Base-by-base conservation (phyloP, 2,113 vertebrate species). In the Paramisgurnus dabryanus region DNA sequence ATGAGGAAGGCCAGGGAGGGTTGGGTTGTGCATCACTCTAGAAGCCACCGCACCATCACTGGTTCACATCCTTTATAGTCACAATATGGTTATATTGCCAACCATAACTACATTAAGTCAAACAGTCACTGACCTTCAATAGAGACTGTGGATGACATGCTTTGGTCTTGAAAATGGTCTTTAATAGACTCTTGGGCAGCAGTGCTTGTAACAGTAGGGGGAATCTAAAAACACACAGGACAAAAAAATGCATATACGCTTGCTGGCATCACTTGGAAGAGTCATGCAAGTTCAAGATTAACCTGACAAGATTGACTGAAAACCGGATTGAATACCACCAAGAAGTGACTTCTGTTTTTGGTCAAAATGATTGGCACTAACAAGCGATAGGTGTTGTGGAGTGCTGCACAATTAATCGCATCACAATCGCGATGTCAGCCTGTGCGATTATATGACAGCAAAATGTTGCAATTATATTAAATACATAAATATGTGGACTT, bases 121-220 rank as follows among this genome's bases (percentile, higher is more conserved):
- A 67, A 45, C n/a, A 67, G 41, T 67, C 66, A 22, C 41, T 47
- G 66, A 67, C 41, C 66, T 67, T 47, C 41, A 47, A 22, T 22
- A 47, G 41, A 67, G n/a, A 47, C 66, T 67, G 41, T 67, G 66
- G 66, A 67, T 67, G 41, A 67, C 41, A 67, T 67, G 66, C 3
- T 47, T 67, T 67, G 65, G 65, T 67, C 41, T 18, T 45, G 65
- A 8, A 67, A 18, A 67, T 2, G 5, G 7, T 67, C 41, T 67
- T 67, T 18, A 67, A 47, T 67, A 47, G 66, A 67, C 41, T 67
- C 66, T 67, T 67, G 66, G n/a, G 41, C 66, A 67, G 66, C 8
- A 47, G n/a, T 67, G 66, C 41, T 67, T 67, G 66, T 67, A 67
- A 67, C 41, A 12, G 17, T 47, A 22, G 41, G n/a, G 17, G n/a